These are phyloP conservation scores for Protobothrops flavoviridis DNA, from an alignment of 2,113 vertebrate species.

Conservation along the genomic window DNA sequence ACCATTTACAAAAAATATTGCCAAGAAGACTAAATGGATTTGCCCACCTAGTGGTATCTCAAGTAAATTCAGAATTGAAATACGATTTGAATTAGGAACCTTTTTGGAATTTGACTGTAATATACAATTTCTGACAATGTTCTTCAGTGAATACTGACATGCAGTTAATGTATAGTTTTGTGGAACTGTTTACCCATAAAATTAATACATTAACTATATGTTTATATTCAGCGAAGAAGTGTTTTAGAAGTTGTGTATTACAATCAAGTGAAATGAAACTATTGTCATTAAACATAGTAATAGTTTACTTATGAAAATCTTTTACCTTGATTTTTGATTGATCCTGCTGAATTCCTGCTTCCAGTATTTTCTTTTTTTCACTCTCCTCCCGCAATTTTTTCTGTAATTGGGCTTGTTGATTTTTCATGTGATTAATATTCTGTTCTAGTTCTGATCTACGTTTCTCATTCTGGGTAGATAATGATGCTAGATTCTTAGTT, in stretches of 20 bases:
- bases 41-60: neutral
- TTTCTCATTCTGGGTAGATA: conserved; percentile 78
- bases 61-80: neutral
- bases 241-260: neutral
- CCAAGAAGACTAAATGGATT: neutral
- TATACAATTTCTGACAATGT: neutral
- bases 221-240: neutral
- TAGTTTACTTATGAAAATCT: neutral
- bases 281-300: neutral
- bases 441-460: conserved; percentile 73
- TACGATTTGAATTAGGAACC: neutral
- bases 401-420: conserved; percentile 75
- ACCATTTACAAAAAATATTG: neutral
- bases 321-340: conserved; percentile 77
- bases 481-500: conserved; percentile 72
- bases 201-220: neutral
- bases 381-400: conserved; percentile 71
- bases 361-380: conserved; percentile 68
- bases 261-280: neutral
- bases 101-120: neutral
- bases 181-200: neutral
- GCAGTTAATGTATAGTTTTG: neutral
- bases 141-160: neutral
- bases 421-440: conserved; percentile 81
- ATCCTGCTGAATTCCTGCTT: conserved; percentile 71